Conservation (phyloP, 2,888 invertebrate species). For the Chrysina gloriosa region DNA sequence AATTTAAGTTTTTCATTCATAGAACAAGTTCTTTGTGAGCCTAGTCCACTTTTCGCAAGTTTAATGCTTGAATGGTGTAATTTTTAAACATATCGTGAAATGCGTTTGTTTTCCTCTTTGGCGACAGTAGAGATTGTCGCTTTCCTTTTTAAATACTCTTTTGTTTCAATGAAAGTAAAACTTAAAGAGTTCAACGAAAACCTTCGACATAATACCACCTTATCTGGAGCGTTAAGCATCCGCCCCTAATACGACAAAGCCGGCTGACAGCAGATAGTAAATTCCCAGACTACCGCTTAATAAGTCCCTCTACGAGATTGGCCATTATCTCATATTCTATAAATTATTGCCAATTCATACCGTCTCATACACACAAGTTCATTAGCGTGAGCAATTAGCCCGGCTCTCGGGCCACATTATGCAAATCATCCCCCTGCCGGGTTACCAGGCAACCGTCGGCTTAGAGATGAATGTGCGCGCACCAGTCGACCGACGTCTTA, state of each 20-base stretch:
- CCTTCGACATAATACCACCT: too few relatives aligned
- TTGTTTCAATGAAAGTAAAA: background rate
- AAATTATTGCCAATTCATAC: slow-evolving; percentile 56
- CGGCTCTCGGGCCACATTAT: slow-evolving; percentile 52
- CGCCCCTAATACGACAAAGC: too few relatives aligned
- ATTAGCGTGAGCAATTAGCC: slow-evolving; percentile 57
- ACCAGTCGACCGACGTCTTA: background rate
- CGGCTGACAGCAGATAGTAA: slow-evolving; percentile 1
- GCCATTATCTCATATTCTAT: slow-evolving; percentile 54
- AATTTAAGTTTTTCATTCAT: too few relatives aligned
- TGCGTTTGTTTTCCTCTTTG: background rate
- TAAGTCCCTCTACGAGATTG: slow-evolving; percentile 37
- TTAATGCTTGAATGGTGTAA: background rate
- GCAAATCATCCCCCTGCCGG: slow-evolving; percentile 51
- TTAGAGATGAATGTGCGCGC: slow-evolving; percentile 19
- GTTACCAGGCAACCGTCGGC: slow-evolving; percentile 52
- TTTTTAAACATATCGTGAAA: background rate
- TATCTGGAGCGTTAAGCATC: background rate
- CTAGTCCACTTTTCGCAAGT: too few relatives aligned
- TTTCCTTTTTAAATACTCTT: background rate
- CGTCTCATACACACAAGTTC: slow-evolving; percentile 58
- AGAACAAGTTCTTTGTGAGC: too few relatives aligned
- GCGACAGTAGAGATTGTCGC: too few relatives aligned
- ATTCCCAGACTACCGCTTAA: slow-evolving; percentile 30
- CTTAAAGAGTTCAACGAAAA: too few relatives aligned